Conservation (phyloP, 2,888 invertebrate species). For the Panopea generosa region DNA sequence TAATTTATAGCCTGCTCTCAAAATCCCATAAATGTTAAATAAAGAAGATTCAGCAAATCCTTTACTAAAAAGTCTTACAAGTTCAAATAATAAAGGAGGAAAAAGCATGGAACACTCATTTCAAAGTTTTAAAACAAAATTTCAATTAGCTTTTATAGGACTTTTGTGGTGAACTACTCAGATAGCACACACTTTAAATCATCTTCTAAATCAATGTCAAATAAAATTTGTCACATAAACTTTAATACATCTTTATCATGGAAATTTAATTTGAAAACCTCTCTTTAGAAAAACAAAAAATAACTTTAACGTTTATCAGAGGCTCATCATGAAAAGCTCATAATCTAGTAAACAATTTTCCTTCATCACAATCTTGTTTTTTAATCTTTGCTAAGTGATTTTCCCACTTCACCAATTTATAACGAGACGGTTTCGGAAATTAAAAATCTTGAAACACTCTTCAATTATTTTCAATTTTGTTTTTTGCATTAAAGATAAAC, state of each 20-base stretch:
- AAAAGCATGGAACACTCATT: neutral
- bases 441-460: constrained; percentile 4
- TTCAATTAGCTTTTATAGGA: constrained; percentile 28
- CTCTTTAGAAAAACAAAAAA: neutral
- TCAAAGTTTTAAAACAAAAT: constrained; percentile 1
- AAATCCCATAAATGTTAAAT: too few species aligned
- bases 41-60: too few species aligned
- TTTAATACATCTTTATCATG: neutral
- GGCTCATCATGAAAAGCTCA: constrained; percentile 34
- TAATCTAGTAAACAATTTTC: constrained; percentile 37
- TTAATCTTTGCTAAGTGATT: constrained; percentile 22
- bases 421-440: neutral
- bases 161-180: constrained; percentile 11
- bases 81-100: neutral
- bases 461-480: too few species aligned
- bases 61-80: too few species aligned
- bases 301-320: constrained; percentile 12
- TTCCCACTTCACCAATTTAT: constrained; percentile 30
- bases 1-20: too few species aligned
- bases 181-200: neutral
- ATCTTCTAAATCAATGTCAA: constrained; percentile 31
- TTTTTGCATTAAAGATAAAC: too few species aligned
- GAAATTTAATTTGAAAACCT: constrained; percentile 14
- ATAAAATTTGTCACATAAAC: constrained; percentile 35
- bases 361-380: constrained; percentile 1